Base-by-base conservation (phyloP, 2,113 vertebrate genomes). In the Zosterops japonicus region DNA sequence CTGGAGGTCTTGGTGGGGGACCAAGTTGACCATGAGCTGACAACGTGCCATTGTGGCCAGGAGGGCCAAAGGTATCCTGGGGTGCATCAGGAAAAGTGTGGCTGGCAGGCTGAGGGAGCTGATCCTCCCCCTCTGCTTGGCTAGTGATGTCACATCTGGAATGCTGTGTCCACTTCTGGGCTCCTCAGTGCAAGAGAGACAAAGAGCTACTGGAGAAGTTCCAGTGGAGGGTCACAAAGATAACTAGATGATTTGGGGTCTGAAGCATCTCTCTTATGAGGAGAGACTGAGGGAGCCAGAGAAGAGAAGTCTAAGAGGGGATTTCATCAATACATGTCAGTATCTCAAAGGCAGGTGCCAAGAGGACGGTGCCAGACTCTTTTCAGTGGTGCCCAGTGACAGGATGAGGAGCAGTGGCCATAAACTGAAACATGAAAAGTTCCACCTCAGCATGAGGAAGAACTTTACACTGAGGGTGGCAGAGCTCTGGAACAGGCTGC, bases 111-210 rank as follows among this genome's bases (percentile, higher is more conserved):
- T 41, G 4, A 80, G 35, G 11, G 22, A 64, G 35, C 25, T 64
- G 35, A 57, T 57, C 8, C 14, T 72, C 8, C 23, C 28, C 8
- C 42, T 50, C 50, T 72, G 14, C 31, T 71, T 0, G 0, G 31
- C 42, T 49, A 21, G 11, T 8, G 35, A 80, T 31, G 25, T 4
- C 41, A 79, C 35, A 49, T 42, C 50, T 56, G 49, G 24, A 63
- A 29, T 56, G 8, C 17, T 21, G 24, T 70, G 35, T 35, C 35
- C 3, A 14, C 2, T 55, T 63, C n/a, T 49, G 49, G 41, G 35
- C 4, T 71, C 35, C 24, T 41, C 20, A 22, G 7, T 29, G 12
- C 42, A 49, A 35, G 29, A 70, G 5, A 47, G 49, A 71, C 14
- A 56, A 8, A 8, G 19, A 78, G 6, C 28, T 60, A 5, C 19